Evolutionary conservation across 2,113 vertebrate species (phyloP), one percentile per base, ranked within the genome.

Genomic region (Sorex fumeus): DNA sequence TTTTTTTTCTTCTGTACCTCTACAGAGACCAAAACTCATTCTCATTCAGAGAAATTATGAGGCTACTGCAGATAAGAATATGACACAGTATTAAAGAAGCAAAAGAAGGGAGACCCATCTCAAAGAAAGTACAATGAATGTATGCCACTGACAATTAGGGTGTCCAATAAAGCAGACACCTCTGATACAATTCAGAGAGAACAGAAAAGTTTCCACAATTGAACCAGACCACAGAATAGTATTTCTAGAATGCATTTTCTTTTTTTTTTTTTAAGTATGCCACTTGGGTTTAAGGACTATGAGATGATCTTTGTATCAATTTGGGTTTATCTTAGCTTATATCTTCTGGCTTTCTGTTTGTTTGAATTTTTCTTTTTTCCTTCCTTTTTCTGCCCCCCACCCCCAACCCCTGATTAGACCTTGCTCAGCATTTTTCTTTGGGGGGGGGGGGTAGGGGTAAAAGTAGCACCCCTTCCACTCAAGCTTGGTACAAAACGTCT

Each of bases 401-500:
- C 40, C 40, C 40, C 40, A 3, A 7, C 40, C 40, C 97, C 98
- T 97, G 92, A 96, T 97, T 98, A 89, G 90, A 70, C 98, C 98
- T 98, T 84, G 91, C 97, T 98, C 98, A 98, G 96, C 98, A 92
- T 98, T 98, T 98, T 98, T 98, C 97, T 97, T 93, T 30, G 25
- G 62, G 43, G 75, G 47, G 77, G 88, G 81, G 96, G 43, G 75
- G 47, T 70, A 84, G 81, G 96, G 98, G 7, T 40, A 98, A 98
- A 97, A 97, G 95, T 95, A 98, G 98, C 98, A 99, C 98, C 98
- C 98, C 98, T 97, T 99, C 98, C 98, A 98, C 98, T 98, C 98
- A 97, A 98, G 98, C 98, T 98, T 98, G 98, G 98, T 98, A 98
- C 98, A 98, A 98, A 98, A 98, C 97, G 97, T 98, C 97, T 98